phyloP scores from a whole-genome alignment of 2,888 invertebrate species.

The Timema cristinae region DNA sequence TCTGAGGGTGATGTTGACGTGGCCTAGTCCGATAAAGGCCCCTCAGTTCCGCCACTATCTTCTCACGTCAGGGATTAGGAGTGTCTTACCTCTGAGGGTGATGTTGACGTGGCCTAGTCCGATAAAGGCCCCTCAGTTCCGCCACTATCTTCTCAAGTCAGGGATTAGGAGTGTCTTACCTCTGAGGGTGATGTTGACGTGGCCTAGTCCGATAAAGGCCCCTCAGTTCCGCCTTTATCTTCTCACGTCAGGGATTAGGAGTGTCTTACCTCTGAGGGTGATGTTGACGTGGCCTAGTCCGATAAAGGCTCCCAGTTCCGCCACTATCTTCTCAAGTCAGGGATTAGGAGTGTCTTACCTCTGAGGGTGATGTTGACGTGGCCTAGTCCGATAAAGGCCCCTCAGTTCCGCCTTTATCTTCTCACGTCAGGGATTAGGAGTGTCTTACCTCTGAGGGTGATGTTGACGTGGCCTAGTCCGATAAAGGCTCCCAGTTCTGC shows the following conservation, averaged over 20 bases:
- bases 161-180: constrained; percentile 55
- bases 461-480: constrained; percentile 91
- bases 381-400: constrained; percentile 87
- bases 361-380: constrained; percentile 93
- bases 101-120: constrained; percentile 94
- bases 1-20: too few species aligned
- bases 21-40: too few species aligned
- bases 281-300: constrained; percentile 94
- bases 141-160: constrained; percentile 83
- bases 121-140: constrained; percentile 84
- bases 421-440: constrained; percentile 59
- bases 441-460: constrained; percentile 80
- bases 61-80: not conserved
- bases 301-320: constrained; percentile 86
- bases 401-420: constrained; percentile 83
- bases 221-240: constrained; percentile 84
- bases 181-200: constrained; percentile 91
- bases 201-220: constrained; percentile 86
- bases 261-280: constrained; percentile 74
- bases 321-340: constrained; percentile 81
- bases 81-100: constrained; percentile 74
- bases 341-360: too few species aligned
- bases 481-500: constrained; percentile 90
- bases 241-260: constrained; percentile 61
- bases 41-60: too few species aligned